phyloP scores from a whole-genome alignment of 2,888 invertebrate genomes.

The Toxonevra muliebris region DNA sequence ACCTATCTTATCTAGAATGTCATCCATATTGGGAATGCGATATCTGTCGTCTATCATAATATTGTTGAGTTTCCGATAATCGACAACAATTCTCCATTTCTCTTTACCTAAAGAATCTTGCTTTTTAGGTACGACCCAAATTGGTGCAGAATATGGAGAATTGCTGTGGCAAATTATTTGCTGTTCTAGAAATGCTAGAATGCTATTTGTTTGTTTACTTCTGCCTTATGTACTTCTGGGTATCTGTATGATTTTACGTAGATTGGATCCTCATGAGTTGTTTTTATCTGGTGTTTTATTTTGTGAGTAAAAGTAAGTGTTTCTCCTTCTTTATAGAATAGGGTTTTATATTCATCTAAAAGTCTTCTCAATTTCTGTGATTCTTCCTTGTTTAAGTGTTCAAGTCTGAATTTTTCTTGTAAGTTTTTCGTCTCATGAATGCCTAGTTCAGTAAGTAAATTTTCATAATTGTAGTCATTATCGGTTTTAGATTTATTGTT shows the following conservation, averaged over 20 bases:
- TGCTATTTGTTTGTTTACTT: constrained; percentile 8
- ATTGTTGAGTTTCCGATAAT: background rate
- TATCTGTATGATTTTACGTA: constrained; percentile 11
- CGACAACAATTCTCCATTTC: background rate
- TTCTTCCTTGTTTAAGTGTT: constrained; percentile 3
- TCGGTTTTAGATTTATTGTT: constrained; percentile 1
- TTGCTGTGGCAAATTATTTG: background rate
- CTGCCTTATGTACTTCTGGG: constrained; percentile 14
- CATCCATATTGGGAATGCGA: background rate
- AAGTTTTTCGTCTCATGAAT: background rate
- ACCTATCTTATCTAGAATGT: constrained; percentile 32
- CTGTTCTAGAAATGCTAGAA: background rate
- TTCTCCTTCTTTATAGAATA: constrained; percentile 51
- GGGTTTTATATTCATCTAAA: background rate
- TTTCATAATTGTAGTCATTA: background rate
- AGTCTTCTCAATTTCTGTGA: constrained; percentile 1
- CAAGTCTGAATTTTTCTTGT: constrained; percentile 6
- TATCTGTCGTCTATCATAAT: background rate
- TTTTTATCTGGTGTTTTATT: constrained; percentile 22
- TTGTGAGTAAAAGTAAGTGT: constrained; percentile 17
- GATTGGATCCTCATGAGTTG: constrained; percentile 7
- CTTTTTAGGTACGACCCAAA: background rate
- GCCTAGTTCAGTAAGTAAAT: background rate
- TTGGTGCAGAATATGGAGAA: background rate
- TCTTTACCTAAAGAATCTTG: background rate